A percentile compares a stretch with the other conserved stretches of the same genome.
Conservation (phyloP, 2,797 vertebrate genomes). For the Pitangus sulphuratus region DNA sequence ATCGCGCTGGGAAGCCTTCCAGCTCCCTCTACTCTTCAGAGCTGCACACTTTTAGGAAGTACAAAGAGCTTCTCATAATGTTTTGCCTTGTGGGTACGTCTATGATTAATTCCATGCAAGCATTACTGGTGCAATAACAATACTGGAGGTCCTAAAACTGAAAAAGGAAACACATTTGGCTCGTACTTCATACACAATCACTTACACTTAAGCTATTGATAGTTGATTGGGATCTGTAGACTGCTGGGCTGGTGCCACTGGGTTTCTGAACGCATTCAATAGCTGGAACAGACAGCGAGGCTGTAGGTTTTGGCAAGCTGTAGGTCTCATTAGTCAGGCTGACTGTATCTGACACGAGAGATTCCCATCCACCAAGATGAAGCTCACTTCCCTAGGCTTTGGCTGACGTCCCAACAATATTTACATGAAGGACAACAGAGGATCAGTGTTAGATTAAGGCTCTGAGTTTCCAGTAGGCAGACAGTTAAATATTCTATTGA, state of each 20-base stretch:
- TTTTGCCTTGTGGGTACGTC: constrained; percentile 63
- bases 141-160: constrained; percentile 69
- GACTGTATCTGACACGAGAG: constrained; percentile 89
- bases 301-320: constrained; percentile 82
- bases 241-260: constrained; percentile 72
- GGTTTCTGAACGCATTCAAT: constrained; percentile 71
- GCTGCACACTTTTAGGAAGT: constrained; percentile 38
- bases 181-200: constrained; percentile 70
- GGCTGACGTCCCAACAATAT: constrained; percentile 82
- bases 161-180: constrained; percentile 73
- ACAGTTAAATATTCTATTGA: constrained; percentile 64
- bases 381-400: constrained; percentile 77
- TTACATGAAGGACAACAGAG: constrained; percentile 73
- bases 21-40: constrained; percentile 41
- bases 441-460: constrained; percentile 65
- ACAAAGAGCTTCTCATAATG: constrained; percentile 56
- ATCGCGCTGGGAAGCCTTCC: constrained; percentile 35
- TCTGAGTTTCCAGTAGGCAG: constrained; percentile 65
- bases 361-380: constrained; percentile 80
- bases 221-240: constrained; percentile 74
- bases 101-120: constrained; percentile 71
- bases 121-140: constrained; percentile 69
- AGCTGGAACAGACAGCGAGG: constrained; percentile 72
- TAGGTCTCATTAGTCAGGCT: constrained; percentile 89
- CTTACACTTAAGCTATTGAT: constrained; percentile 79